Evolutionary conservation across 2,113 vertebrate genomes (phyloP).

Genomic region (Xenopus tropicalis): UCB_Xtro_10.0 CM004446.2:64422501-64423000

Average conservation of each 20-base stretch:
- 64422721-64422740: no score
- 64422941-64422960: background rate
- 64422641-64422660: no score
- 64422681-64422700: no score
- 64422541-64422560: constrained; percentile 17
- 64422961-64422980: background rate
- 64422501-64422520: background rate
- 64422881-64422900: background rate
- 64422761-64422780: no score
- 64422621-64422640: background rate
- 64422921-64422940: background rate
- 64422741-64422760: no score
- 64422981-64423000: background rate
- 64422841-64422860: background rate
- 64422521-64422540: constrained; percentile 19
- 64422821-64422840: background rate
- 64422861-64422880: background rate
- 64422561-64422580: background rate
- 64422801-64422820: background rate
- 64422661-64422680: no score
- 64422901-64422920: background rate
- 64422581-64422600: background rate
- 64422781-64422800: no score
- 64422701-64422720: no score
- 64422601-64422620: background rate